A percentile compares a stretch with the other conserved stretches of the same genome.
Conservation (phyloP, 1,140 invertebrate genomes). For the Anagrus nilaparvatae region DNA sequence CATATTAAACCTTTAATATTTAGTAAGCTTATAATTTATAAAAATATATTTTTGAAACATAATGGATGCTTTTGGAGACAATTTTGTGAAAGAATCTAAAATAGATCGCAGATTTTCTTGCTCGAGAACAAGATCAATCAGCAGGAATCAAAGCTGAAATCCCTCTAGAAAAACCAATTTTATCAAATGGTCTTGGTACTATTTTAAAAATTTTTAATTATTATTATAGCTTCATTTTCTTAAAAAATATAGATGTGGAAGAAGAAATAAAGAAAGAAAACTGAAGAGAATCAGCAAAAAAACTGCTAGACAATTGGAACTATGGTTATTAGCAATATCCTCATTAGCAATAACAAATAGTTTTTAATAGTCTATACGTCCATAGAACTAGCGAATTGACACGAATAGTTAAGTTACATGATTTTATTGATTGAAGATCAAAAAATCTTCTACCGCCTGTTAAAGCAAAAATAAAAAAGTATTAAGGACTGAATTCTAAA, state of each 20-base stretch:
- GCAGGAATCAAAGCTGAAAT: conserved; percentile 86
- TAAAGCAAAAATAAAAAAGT: no score
- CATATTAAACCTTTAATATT: no score
- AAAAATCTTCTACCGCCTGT: no score
- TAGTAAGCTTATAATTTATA: no score
- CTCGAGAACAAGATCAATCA: conserved; percentile 81
- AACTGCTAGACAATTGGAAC: conserved; percentile 94
- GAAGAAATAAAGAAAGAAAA: conserved; percentile 84
- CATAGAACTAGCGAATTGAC: no score
- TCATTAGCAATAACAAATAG: no score
- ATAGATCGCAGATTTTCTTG: conserved; percentile 90
- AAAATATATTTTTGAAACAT: no score
- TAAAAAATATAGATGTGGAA: conserved; percentile 56
- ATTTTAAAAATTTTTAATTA: background rate
- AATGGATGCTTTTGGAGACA: conserved; percentile 78
- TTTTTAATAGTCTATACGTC: no score
- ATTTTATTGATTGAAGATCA: no score
- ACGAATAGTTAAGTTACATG: no score
- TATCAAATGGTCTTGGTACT: conserved; percentile 16
- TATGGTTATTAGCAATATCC: no score
- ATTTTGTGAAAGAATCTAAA: conserved; percentile 64
- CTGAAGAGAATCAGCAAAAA: conserved; percentile 68
- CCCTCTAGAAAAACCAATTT: conserved; percentile 46
- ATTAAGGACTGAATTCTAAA: no score
- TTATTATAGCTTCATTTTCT: conserved; percentile 4